Conservation (phyloP, 2,888 invertebrate genomes). For the Tenthredo distinguenda region DNA sequence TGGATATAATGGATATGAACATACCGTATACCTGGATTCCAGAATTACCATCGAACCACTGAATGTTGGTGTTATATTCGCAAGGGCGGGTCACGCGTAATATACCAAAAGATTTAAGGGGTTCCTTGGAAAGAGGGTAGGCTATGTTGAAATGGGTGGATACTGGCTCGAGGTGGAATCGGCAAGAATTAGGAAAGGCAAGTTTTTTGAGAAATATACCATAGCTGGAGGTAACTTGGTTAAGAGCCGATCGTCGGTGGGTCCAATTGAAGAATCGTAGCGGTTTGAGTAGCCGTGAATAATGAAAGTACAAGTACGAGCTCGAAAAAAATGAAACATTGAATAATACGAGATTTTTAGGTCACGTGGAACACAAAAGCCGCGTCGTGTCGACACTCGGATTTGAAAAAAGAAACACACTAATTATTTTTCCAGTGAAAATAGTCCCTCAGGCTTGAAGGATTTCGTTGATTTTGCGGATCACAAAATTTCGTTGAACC, state of each 20-base stretch:
- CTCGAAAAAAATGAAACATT: neutral
- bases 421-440: neutral
- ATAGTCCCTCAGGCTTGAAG: neutral
- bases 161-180: neutral
- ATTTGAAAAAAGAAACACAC: neutral
- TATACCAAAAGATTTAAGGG: neutral
- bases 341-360: neutral
- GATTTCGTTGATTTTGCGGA: slow-evolving; percentile 13
- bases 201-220: neutral
- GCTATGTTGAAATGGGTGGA: neutral
- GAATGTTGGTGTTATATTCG: neutral
- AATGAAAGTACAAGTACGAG: neutral
- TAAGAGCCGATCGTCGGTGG: neutral
- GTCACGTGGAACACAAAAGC: neutral
- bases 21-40: neutral
- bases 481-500: neutral
- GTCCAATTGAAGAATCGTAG: neutral
- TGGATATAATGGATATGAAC: slow-evolving; percentile 38
- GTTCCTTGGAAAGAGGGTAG: neutral
- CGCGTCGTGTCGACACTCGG: neutral
- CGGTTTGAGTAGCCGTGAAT: neutral
- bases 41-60: slow-evolving; percentile 9
- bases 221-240: neutral
- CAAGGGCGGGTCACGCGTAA: neutral
- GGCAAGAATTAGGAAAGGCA: neutral